Evolutionary conservation across 2,888 invertebrate species (phyloP).

Genomic region (Tetrapedia diversipes): DNA sequence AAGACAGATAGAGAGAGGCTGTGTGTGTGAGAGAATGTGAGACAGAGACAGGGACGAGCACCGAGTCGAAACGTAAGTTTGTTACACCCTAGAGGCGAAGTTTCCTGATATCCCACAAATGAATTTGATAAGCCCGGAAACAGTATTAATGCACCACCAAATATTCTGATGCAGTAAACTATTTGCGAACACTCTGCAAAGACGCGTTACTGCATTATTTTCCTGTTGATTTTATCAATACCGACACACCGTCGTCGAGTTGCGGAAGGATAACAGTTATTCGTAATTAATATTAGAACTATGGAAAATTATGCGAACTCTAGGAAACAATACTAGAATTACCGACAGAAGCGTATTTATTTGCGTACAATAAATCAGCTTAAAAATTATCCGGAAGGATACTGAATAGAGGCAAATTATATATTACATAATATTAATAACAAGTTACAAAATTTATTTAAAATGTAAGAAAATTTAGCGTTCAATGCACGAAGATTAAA

Average conservation of each 20-base stretch:
- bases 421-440: too few relatives aligned
- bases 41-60: neutral
- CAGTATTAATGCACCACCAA: constrained; percentile 46
- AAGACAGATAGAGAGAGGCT: neutral
- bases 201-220: constrained; percentile 48
- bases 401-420: too few relatives aligned
- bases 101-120: constrained; percentile 58
- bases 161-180: constrained; percentile 42
- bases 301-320: too few relatives aligned
- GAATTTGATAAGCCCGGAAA: constrained; percentile 54
- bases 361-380: too few relatives aligned
- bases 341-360: too few relatives aligned
- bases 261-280: neutral
- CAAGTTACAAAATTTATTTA: too few relatives aligned
- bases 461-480: too few relatives aligned
- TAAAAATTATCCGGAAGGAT: too few relatives aligned
- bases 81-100: constrained; percentile 58
- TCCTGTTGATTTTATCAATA: constrained; percentile 20
- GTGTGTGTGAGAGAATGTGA: neutral
- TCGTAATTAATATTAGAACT: too few relatives aligned
- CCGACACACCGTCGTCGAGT: neutral
- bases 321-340: too few relatives aligned
- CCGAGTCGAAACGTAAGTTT: constrained; percentile 56
- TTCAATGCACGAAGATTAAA: too few relatives aligned
- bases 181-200: constrained; percentile 33